These are phyloP conservation scores for Knipowitschia caucasica DNA, from an alignment of 2,797 vertebrate species.

Conservation along the genomic window DNA sequence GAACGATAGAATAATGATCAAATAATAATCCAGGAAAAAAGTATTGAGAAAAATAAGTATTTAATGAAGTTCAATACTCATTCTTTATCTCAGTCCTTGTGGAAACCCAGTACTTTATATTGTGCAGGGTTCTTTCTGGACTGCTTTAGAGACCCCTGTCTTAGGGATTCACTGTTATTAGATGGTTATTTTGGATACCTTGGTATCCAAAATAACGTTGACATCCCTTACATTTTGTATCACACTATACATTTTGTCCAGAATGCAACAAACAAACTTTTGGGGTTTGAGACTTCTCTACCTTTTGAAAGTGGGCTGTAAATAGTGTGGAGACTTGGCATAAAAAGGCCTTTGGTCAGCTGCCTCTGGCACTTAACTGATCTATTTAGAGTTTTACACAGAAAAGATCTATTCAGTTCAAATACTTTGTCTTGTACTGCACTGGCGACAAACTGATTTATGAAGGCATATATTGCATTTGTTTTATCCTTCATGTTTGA, in stretches of 20 bases:
- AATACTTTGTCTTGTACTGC: conserved; percentile 48
- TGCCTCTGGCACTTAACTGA: conserved; percentile 22
- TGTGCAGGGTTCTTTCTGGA: too few species aligned
- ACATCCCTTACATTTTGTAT: conserved; percentile 12
- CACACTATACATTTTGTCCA: neutral
- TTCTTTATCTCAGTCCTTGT: too few species aligned
- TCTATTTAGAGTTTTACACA: conserved; percentile 26
- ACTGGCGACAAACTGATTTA: conserved; percentile 31
- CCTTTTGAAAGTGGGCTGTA: neutral
- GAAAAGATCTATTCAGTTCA: conserved; percentile 30
- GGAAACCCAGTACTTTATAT: too few species aligned
- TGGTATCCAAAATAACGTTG: too few species aligned
- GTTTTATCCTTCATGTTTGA: neutral
- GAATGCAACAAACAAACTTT: neutral
- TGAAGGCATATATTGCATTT: conserved; percentile 13
- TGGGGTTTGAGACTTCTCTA: conserved; percentile 1
- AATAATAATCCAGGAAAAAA: too few species aligned
- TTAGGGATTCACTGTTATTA: too few species aligned
- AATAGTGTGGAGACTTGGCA: conserved; percentile 12
- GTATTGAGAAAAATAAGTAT: too few species aligned
- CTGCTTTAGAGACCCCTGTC: too few species aligned
- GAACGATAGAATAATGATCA: too few species aligned
- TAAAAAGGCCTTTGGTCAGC: conserved; percentile 35
- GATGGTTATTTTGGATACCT: too few species aligned
- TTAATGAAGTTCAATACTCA: too few species aligned